Base-by-base conservation (phyloP, 2,888 invertebrate species). In the Rutpela maculata region DNA sequence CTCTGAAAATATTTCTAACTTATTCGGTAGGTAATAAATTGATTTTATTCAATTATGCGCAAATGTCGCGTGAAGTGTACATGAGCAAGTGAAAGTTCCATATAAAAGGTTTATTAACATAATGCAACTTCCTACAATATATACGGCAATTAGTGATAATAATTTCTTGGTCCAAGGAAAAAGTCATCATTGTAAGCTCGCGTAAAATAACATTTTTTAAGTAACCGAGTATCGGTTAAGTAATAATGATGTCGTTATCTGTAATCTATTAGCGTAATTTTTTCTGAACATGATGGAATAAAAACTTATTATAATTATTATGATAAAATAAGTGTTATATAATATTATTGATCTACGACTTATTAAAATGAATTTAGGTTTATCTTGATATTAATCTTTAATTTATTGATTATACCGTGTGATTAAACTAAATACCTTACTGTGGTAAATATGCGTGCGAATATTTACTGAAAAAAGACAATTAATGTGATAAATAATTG, bases 151-250 rank as follows among this genome's bases (percentile, higher is more conserved):
- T 31, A 62, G 1, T 11, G 18, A 11, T 18, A 50, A 35, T 67
- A 55, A 55, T 67, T 67, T 55, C 5, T n/a, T 69, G 57, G 56
- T 26, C 15, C 19, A n/a, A n/a, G 19, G 26, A 69, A 69, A 69
- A 69, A 56, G 26, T 31, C 55, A 19, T 26, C 15, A 68, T 26
- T 55, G 55, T n/a, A 26, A 68, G 31, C 68, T n/a, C 26, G 15
- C 56, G 26, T 68, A 50, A 56, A 56, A 12, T 68, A 68, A 56
- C 1, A 68, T 57, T 69, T 68, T 69, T 57, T 50, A 18, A 62
- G 11, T 26, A 15, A 15, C 3, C 26, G 1, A 15, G 31, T 22
- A 22, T 60, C 7, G 26, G 15, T 62, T 62, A 26, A 62, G 62
- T 43, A 43, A 43, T 43, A 43, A 43, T 15, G 10, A 43, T 43